Evolutionary conservation across 2,888 invertebrate species (phyloP).

Genomic region (Slavum lentiscoides): DNA sequence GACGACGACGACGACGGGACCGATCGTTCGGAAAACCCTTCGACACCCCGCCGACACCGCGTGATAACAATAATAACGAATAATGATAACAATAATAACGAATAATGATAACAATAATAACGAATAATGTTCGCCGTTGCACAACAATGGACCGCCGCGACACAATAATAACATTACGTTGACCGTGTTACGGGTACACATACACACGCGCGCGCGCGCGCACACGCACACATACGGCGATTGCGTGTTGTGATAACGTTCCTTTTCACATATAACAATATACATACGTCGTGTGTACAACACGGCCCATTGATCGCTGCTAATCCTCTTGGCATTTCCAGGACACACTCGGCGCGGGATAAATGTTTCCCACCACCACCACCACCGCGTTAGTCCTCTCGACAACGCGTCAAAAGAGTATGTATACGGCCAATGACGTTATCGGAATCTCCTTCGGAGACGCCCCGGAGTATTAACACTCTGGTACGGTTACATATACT

Average conservation of each 20-base stretch:
- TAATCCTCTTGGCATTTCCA: constrained; percentile 16
- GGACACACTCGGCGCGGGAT: not conserved
- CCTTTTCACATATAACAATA: not conserved
- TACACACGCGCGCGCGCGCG: not conserved
- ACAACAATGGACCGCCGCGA: not conserved
- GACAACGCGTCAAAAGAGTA: not conserved
- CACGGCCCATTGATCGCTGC: constrained; percentile 17
- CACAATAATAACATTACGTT: not conserved
- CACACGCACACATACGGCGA: constrained; percentile 6
- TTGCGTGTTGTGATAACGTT: constrained; percentile 37
- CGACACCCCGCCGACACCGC: too few species aligned
- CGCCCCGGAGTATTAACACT: not conserved
- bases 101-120: not conserved
- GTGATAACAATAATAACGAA: not conserved
- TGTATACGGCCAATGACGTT: constrained; percentile 33
- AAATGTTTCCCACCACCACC: too few species aligned
- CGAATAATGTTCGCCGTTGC: constrained; percentile 2
- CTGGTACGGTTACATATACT: too few species aligned
- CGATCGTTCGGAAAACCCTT: constrained; percentile 26
- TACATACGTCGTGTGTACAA: too few species aligned
- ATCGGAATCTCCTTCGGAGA: constrained; percentile 5
- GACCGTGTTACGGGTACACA: not conserved
- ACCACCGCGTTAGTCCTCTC: not conserved
- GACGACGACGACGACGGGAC: not conserved
- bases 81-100: not conserved